These are phyloP conservation scores for Borostomias antarcticus DNA, from an alignment of 2,797 vertebrate species.

Conservation along the genomic window DNA sequence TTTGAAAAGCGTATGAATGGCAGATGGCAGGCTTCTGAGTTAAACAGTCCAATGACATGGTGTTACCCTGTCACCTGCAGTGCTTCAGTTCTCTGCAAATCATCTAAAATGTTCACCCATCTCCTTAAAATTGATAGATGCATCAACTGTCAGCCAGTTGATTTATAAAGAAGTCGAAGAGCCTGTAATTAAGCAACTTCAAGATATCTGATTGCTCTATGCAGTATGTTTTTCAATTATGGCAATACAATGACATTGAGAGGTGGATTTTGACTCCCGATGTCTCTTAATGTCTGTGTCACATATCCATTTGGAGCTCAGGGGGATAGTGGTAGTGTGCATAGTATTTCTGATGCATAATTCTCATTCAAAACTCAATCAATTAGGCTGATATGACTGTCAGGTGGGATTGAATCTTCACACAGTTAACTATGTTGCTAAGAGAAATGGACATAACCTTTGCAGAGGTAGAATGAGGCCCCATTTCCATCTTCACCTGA, in stretches of 20 bases:
- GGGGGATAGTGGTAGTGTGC: neutral
- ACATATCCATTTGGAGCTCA: neutral
- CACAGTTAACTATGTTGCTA: constrained; percentile 62
- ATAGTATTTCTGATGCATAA: constrained; percentile 26
- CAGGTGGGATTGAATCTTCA: constrained; percentile 50
- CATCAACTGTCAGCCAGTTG: constrained; percentile 88
- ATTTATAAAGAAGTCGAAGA: constrained; percentile 89
- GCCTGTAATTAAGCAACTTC: constrained; percentile 91
- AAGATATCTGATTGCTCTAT: constrained; percentile 89
- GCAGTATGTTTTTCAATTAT: too few relatives aligned
- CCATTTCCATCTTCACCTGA: constrained; percentile 77
- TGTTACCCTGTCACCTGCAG: constrained; percentile 23
- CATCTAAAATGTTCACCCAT: constrained; percentile 89
- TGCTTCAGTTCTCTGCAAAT: constrained; percentile 84
- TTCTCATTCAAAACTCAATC: constrained; percentile 55
- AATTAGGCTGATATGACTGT: constrained; percentile 60
- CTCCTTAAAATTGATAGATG: constrained; percentile 90
- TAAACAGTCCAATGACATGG: constrained; percentile 84
- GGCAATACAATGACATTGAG: neutral
- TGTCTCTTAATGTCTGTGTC: neutral
- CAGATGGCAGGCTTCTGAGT: neutral
- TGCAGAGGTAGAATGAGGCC: constrained; percentile 71
- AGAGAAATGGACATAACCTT: constrained; percentile 74
- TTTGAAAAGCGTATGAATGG: neutral
- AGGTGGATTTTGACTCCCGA: neutral